Conservation (phyloP, 2,888 invertebrate genomes). For the Pollenia angustigena region DNA sequence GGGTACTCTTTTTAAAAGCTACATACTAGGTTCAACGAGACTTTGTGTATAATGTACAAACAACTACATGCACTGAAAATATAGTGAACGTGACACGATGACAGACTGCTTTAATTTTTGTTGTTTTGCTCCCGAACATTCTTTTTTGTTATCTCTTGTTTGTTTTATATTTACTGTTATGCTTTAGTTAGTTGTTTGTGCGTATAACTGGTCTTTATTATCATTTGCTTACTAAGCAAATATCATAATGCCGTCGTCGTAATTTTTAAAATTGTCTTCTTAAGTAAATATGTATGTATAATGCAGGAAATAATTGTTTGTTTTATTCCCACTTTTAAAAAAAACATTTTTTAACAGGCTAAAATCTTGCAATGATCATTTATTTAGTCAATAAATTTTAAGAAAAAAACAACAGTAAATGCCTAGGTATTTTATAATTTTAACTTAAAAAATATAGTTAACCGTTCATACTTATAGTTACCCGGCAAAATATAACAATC, state of each 20-base stretch:
- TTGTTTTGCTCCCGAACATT: neutral
- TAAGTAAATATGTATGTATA: neutral
- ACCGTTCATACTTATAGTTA: no score
- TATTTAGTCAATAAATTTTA: no score
- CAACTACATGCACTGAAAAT: neutral
- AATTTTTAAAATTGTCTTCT: constrained; percentile 41
- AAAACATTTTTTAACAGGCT: no score
- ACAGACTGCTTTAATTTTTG: neutral
- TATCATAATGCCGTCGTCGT: constrained; percentile 65
- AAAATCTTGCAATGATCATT: no score
- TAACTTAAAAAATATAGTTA: no score
- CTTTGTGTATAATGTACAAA: neutral
- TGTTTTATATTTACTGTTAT: constrained; percentile 1
- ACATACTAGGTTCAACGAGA: neutral
- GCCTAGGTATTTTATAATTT: no score
- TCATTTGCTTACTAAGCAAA: constrained; percentile 58
- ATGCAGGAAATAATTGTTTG: neutral
- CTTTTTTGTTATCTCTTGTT: neutral
- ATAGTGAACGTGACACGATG: neutral
- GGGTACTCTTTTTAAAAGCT: no score
- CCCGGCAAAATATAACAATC: no score
- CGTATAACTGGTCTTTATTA: constrained; percentile 25
- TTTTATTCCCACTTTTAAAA: no score
- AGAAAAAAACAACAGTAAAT: no score
- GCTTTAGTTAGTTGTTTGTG: neutral